Evolutionary conservation across 1,140 invertebrate genomes (phyloP), one percentile per base, ranked within the genome.

Genomic region (Brachionus rotundiformis): DNA sequence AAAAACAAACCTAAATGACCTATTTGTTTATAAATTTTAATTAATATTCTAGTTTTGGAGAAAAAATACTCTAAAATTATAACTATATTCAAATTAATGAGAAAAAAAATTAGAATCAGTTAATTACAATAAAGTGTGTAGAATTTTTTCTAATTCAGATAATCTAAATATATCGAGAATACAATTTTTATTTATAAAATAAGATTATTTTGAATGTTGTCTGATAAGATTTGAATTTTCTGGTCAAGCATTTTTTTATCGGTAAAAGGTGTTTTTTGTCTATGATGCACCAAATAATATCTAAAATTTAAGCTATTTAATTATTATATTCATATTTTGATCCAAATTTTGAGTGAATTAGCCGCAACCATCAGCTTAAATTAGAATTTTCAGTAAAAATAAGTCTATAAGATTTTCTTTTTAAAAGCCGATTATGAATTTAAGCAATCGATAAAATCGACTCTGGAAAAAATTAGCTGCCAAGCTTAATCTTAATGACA

Each of bases 21-120:
- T 54, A 54, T 54, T 54, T 54, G 47, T 54, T 54, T 54, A 19
- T 54, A 54, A 54, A 54, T 54, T 54, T 54, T 54, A 54, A 54
- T 54, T 54, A 54, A 54, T 54, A 54, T 54, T 54, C 47, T 54
- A 6, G 47, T 19, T 7, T 54, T 54, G 47, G 16, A 19, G 47
- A 16, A 54, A 54, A 41, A 36, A 41, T 11, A 41, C 7, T 10
- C 36, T 39, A 39, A 13, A 41, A 41, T 41, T 41, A 41, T n/a
- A 54, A 54, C 47, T 19, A 54, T 19, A 54, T 54, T 54, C 23
- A 16, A 54, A 54, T 54, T 54, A 54, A 54, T 54, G 47, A 54
- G 47, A 54, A 54, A 41, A n/a, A n/a, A 54, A 54, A 54, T 25
- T 19, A 54, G 19, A 54, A 8, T 19, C 47, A 54, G 47, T 54